Percentiles rank a stretch among this genome's conserved stretches.
These are phyloP conservation scores for Linyphia triangularis DNA, from an alignment of 2,888 invertebrate species.

Conservation along the genomic window DNA sequence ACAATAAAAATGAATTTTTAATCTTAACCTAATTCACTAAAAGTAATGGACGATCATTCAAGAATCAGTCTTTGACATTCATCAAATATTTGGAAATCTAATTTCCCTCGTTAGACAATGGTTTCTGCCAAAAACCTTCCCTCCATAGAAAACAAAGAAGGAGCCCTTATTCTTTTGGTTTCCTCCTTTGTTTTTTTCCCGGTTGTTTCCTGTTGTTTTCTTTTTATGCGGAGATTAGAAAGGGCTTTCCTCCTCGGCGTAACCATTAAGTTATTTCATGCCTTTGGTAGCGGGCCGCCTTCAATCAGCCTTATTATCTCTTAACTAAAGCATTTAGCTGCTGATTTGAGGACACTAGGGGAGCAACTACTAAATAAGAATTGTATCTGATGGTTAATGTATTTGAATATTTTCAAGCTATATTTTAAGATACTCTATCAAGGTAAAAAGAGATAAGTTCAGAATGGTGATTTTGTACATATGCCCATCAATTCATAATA, in stretches of 20 bases:
- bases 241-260: not conserved
- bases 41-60: too few species aligned
- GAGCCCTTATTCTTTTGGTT: not conserved
- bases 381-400: not conserved
- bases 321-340: conserved; percentile 39
- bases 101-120: not conserved
- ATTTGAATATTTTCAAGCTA: too few species aligned
- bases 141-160: not conserved
- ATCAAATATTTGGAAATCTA: conserved; percentile 14
- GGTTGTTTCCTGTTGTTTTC: not conserved
- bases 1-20: too few species aligned
- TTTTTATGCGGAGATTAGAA: conserved; percentile 23
- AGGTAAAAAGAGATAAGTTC: too few species aligned
- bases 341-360: conserved; percentile 30
- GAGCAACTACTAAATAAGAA: conserved; percentile 11
- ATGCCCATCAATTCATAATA: too few species aligned
- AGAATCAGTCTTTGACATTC: not conserved
- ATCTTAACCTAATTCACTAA: too few species aligned
- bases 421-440: too few species aligned
- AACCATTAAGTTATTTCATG: conserved; percentile 22
- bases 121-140: not conserved
- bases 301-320: conserved; percentile 43
- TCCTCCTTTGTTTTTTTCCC: not conserved
- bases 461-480: too few species aligned
- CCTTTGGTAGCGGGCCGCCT: not conserved